phyloP scores from a whole-genome alignment of 1,140 invertebrate species.

The Venturia canescens region DNA sequence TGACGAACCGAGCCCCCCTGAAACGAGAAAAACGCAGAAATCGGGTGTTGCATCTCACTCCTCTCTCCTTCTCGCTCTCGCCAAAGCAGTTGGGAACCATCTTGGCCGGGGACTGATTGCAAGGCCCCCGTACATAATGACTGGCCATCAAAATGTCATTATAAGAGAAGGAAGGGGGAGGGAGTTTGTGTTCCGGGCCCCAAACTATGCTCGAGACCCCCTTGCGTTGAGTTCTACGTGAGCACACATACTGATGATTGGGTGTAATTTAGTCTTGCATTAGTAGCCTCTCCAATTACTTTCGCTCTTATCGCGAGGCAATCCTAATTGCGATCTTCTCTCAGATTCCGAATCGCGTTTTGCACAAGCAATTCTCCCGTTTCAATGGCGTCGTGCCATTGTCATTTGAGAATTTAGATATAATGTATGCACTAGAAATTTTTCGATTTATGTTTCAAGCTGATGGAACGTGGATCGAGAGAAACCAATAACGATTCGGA shows the following conservation, averaged over 20 bases:
- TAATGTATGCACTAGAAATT: not conserved
- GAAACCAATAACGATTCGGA: too few species aligned
- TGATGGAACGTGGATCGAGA: too few species aligned
- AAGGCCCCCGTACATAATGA: slow-evolving; percentile 43
- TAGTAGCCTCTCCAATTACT: slow-evolving; percentile 40
- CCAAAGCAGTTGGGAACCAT: slow-evolving; percentile 33
- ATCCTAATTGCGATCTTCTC: slow-evolving; percentile 34
- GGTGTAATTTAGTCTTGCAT: slow-evolving; percentile 45
- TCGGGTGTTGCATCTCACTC: not conserved
- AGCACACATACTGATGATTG: slow-evolving; percentile 34
- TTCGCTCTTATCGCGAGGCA: slow-evolving; percentile 32
- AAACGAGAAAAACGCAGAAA: slow-evolving; percentile 2
- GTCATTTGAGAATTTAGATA: not conserved
- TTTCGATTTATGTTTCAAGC: not conserved
- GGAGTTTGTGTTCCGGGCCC: slow-evolving; percentile 30
- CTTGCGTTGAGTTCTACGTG: slow-evolving; percentile 18
- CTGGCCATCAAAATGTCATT: slow-evolving; percentile 47
- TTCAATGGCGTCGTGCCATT: not conserved
- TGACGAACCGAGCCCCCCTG: slow-evolving; percentile 27
- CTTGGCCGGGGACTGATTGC: slow-evolving; percentile 39
- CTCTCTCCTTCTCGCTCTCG: not conserved
- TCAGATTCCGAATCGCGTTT: not conserved
- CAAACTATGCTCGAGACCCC: slow-evolving; percentile 25
- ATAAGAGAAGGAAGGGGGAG: slow-evolving; percentile 10
- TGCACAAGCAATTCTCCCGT: not conserved